Conservation (phyloP, 2,888 invertebrate species). For the Plebejus anna region DNA sequence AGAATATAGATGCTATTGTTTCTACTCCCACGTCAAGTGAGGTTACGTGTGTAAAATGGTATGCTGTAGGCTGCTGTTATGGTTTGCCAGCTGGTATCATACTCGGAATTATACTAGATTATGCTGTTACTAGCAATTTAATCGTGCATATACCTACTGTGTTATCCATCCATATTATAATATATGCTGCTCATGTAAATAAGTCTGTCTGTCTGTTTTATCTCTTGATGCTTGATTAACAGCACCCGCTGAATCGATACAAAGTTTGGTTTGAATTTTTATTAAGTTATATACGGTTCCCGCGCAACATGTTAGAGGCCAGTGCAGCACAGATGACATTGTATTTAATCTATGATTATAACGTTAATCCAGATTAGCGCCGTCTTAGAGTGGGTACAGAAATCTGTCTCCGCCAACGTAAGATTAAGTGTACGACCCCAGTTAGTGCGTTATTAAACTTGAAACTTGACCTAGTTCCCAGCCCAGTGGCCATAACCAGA, state of each 20-base stretch:
- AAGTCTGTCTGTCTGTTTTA: too few relatives aligned
- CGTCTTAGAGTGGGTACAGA: neutral
- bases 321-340: too few relatives aligned
- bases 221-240: too few relatives aligned
- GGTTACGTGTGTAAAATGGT: neutral
- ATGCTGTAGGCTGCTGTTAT: slow-evolving; percentile 12
- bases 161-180: too few relatives aligned
- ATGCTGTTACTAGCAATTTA: neutral
- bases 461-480: slow-evolving; percentile 29
- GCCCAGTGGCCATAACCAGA: slow-evolving; percentile 27
- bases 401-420: neutral
- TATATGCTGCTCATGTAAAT: too few relatives aligned
- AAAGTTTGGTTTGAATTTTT: too few relatives aligned
- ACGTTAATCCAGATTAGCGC: too few relatives aligned
- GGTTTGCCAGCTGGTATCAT: neutral
- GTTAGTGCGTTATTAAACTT: slow-evolving; percentile 2
- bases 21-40: neutral
- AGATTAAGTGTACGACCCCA: neutral
- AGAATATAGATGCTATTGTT: neutral
- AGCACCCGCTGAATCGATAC: too few relatives aligned
- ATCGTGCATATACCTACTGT: too few relatives aligned
- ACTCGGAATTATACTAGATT: neutral
- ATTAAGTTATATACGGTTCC: too few relatives aligned
- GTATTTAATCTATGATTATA: too few relatives aligned
- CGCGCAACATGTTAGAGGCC: too few relatives aligned